A percentile compares a stretch with the other conserved stretches of the same genome.
These are phyloP conservation scores for Eumacrocentrus americanus DNA, from an alignment of 2,888 invertebrate genomes.

Conservation along the genomic window DNA sequence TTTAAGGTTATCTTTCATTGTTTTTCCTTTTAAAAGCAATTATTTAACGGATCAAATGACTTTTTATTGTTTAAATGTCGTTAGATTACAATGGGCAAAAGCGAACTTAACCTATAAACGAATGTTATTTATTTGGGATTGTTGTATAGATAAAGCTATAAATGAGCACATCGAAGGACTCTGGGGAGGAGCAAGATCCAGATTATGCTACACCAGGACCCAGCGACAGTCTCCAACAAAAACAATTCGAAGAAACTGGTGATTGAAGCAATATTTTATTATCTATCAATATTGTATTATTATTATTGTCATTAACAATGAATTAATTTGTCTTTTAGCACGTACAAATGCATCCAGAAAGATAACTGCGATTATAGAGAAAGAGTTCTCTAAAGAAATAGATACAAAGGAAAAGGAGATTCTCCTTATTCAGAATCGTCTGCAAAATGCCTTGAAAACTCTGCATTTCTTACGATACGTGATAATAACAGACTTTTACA, in stretches of 20 bases:
- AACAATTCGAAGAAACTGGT: slow-evolving; percentile 54
- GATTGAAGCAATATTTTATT: no score
- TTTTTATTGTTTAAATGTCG: no score
- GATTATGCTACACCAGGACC: slow-evolving; percentile 51
- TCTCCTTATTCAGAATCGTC: slow-evolving; percentile 71
- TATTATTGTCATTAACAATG: neutral
- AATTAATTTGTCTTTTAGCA: slow-evolving; percentile 38
- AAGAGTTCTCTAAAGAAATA: slow-evolving; percentile 77
- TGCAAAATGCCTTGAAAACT: slow-evolving; percentile 66
- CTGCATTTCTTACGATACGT: slow-evolving; percentile 68
- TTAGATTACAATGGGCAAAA: no score
- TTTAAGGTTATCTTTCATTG: no score
- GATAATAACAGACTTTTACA: slow-evolving; percentile 68
- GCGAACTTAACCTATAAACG: no score
- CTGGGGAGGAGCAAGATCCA: slow-evolving; percentile 52
- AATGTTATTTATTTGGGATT: no score
- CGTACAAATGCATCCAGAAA: slow-evolving; percentile 56
- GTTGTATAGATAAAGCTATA: no score
- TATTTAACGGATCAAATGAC: neutral
- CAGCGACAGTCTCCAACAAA: slow-evolving; percentile 45
- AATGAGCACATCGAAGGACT: slow-evolving; percentile 44
- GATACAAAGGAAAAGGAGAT: slow-evolving; percentile 74
- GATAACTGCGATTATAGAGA: slow-evolving; percentile 70
- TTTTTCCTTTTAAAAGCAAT: neutral
- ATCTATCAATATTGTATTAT: neutral